Base-by-base conservation (phyloP, 2,888 invertebrate species). In the Litoditis marina region DNA sequence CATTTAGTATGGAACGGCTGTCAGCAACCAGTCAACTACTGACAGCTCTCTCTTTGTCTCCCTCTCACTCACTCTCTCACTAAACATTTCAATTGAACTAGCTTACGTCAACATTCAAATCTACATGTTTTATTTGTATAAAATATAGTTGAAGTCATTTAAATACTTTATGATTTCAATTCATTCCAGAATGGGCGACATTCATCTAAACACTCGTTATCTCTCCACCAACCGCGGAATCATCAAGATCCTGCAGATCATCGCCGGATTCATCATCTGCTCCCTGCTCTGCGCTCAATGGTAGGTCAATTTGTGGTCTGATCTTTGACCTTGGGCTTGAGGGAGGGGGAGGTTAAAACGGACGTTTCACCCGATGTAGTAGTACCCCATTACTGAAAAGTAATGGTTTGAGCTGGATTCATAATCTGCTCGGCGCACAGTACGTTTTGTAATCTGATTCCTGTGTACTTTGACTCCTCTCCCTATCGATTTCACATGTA, bases 181-280 rank as follows among this genome's bases (percentile, higher is more conserved):
- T n/a, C n/a, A n/a, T 47, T 22, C 49, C 16, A 68, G 60, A 59
- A 71, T 75, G 71, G 73, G 70, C 60, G 69, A 74, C 54, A 69
- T 76, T 61, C 56, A 68, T 36, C 63, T 76, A 53, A 74, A 76
- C 69, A 74, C 76, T 31, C 69, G 66, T 65, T 78, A 77, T 60
- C 66, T 78, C 34, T 70, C 71, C 30, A 67, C 77, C 60, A 74
- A 77, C 70, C 69, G 75, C 8, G 78, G 74, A 58, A 65, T 77
- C 68, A 68, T 71, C 68, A 78, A 78, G 69, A 72, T 78, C 55
- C 62, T 65, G 50, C 72, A 69, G 67, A 73, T 80, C 66, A 56
- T 80, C 56, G 50, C 67, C 59, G 80, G 80, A 34, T 79, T 80
- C 68, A 72, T 78, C 68, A 74, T 79, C 70, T 78, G 79, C 64